Conservation (phyloP, 2,888 invertebrate species). For the Odiellus spinosus region DNA sequence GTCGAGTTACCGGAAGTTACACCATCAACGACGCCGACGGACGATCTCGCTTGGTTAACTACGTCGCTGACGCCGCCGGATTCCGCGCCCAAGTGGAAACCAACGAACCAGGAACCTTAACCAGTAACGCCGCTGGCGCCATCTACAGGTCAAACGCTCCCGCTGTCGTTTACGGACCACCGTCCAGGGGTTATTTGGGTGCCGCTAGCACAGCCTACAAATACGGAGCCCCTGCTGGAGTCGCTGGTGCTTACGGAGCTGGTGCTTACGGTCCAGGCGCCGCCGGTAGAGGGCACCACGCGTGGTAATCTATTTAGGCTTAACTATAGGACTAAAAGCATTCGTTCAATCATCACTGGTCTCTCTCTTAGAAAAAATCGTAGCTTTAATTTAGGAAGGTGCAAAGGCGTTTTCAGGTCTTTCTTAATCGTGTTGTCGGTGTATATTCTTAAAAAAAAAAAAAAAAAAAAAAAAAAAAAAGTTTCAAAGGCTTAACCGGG, state of each 20-base stretch:
- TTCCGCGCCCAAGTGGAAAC: constrained; percentile 18
- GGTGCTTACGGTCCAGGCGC: constrained; percentile 2
- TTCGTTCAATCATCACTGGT: too few relatives aligned
- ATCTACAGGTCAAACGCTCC: constrained; percentile 11
- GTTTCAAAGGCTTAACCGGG: too few relatives aligned
- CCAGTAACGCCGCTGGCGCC: constrained; percentile 16
- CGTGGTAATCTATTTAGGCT: constrained; percentile 1
- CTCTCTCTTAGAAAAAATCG: too few relatives aligned
- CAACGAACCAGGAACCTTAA: constrained; percentile 19
- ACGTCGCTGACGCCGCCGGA: constrained; percentile 19
- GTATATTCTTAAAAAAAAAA: too few relatives aligned
- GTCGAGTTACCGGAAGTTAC: constrained; percentile 17
- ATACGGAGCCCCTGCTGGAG: background rate
- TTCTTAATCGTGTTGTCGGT: too few relatives aligned
- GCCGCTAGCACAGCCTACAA: too few relatives aligned
- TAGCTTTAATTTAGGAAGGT: too few relatives aligned
- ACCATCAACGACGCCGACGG: constrained; percentile 17
- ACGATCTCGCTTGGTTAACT: constrained; percentile 16
- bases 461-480: too few relatives aligned
- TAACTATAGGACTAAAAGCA: background rate
- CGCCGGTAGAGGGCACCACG: background rate
- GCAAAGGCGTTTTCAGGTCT: too few relatives aligned
- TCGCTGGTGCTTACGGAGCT: background rate
- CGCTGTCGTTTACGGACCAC: too few relatives aligned
- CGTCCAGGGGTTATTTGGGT: too few relatives aligned